Conservation (phyloP, 2,113 vertebrate species). For the Catagonus wagneri region DNA sequence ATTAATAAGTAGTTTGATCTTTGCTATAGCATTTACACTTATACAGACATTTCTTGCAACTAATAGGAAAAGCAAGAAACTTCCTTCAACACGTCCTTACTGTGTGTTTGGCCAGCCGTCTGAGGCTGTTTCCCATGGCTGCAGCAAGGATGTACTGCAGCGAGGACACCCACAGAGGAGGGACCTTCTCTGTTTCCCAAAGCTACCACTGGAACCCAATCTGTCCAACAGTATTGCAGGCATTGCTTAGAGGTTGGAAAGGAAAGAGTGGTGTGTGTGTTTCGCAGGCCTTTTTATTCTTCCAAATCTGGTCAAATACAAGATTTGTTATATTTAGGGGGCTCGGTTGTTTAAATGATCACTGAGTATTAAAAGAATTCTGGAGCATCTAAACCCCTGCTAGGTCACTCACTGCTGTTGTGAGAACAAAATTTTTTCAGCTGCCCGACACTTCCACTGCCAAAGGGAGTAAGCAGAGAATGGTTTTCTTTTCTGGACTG, state of each 20-base stretch:
- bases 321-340: conserved; percentile 43
- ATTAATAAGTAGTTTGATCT: conserved; percentile 41
- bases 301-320: conserved; percentile 46
- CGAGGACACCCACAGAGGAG: not conserved
- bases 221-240: not conserved
- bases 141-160: not conserved
- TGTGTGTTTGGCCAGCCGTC: conserved; percentile 14
- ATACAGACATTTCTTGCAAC: not conserved
- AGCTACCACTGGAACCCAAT: not conserved
- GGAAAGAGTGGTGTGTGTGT: not conserved
- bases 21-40: not conserved
- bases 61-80: conserved; percentile 44
- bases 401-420: conserved; percentile 27
- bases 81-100: conserved; percentile 58
- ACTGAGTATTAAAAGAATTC: conserved; percentile 42
- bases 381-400: conserved; percentile 31
- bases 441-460: not conserved
- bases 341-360: conserved; percentile 48
- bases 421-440: conserved; percentile 43
- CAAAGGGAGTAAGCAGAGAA: conserved; percentile 63
- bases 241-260: conserved; percentile 18
- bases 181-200: not conserved
- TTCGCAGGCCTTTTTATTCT: conserved; percentile 28
- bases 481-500: conserved; percentile 32
- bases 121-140: conserved; percentile 2